Base-by-base conservation (phyloP, 2,888 invertebrate species). In the Hyposoter dolosus region DNA sequence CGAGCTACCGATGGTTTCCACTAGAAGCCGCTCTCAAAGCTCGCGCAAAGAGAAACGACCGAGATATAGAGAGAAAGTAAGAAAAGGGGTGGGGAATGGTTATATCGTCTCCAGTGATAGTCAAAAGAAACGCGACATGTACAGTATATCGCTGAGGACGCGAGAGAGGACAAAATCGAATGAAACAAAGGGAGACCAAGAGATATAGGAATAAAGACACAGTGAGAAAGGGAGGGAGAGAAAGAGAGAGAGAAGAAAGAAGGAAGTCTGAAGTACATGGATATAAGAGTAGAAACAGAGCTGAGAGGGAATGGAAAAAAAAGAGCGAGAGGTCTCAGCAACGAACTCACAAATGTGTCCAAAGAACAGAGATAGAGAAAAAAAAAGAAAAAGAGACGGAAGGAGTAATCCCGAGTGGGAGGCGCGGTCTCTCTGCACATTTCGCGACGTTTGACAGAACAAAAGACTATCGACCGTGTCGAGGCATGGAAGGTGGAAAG, bases 361-460 rank as follows among this genome's bases (percentile, higher is more conserved):
- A 71, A 82, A 78, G 65, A 78, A 65, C 47, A 68, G 23, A 68
- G 53, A 45, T 17, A 40, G 23, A 50, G 77, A 77, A 45, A 65
- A 47, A 50, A 32, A 71, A 12, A 75, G 78, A 40, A 68, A 72
- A 75, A 53, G 60, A 65, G 66, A 82, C 60, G 77, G 84, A 72
- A 65, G 63, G 65, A 74, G 83, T 84, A 72, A 80, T 65, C 63
- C 76, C 82, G 85, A 82, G 78, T 84, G 63, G 84, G 78, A 85
- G 91, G 91, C 91, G 92, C 92, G 93, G 93, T 91, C 90, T 81
- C 65, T 74, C 72, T 74, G 80, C 91, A 89, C 92, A 91, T 91
- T 91, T 91, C 92, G 80, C 80, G 90, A 93, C 91, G 90, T 93
- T 93, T 93, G 93, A 93, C 93, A 94, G 93, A 92, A 94, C 93